These are phyloP conservation scores for Rynchops niger DNA, from an alignment of 2,113 vertebrate genomes.

Conservation along the genomic window DNA sequence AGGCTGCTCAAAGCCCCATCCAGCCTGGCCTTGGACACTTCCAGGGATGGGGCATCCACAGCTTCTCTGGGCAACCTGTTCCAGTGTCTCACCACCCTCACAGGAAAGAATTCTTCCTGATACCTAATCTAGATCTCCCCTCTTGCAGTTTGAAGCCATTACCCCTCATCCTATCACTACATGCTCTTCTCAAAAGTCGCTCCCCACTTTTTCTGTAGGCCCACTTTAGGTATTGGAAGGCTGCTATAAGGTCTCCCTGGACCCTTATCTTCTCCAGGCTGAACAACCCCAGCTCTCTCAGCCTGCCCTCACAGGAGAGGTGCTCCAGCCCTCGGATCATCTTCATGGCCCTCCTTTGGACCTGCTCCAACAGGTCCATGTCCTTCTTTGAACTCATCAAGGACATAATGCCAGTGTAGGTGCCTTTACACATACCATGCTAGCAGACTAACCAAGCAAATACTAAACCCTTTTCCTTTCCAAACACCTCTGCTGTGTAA, in stretches of 20 bases:
- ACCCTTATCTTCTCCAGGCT: background rate
- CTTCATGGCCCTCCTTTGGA: background rate
- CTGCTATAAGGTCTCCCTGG: background rate
- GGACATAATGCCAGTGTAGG: fast-evolving
- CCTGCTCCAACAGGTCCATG: background rate
- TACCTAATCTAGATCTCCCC: background rate
- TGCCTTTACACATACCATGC: background rate
- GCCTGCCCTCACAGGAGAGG: background rate
- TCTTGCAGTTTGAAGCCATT: background rate
- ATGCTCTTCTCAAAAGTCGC: background rate
- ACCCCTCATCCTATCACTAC: background rate
- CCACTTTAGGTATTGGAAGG: background rate
- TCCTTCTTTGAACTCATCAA: background rate
- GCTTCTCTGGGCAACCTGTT: background rate
- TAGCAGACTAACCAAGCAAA: background rate
- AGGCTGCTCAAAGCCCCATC: background rate
- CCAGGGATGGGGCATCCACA: background rate
- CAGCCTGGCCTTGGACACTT: background rate
- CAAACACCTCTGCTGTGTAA: background rate
- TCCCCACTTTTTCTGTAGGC: background rate
- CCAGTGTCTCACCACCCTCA: background rate
- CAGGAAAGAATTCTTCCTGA: background rate
- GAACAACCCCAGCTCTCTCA: background rate
- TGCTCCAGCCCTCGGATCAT: background rate
- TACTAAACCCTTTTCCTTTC: background rate